Percentiles rank a stretch among this genome's conserved stretches.
Conservation (phyloP, 1,140 invertebrate genomes). For the Megalonaias nervosa region DNA sequence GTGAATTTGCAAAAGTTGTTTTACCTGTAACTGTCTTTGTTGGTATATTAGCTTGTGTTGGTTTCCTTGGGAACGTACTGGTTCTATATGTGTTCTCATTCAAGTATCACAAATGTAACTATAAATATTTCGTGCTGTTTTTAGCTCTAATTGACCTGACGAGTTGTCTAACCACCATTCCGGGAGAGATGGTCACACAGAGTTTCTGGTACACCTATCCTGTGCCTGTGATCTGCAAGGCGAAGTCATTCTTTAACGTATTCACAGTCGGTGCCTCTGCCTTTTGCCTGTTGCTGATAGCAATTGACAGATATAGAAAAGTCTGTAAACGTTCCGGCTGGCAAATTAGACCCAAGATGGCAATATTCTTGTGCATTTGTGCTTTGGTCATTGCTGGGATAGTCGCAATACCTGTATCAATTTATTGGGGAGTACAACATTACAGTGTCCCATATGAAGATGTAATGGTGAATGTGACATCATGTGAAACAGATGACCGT, state of each 20-base stretch:
- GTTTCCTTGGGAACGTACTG: slow-evolving; percentile 43
- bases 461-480: slow-evolving; percentile 19
- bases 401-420: too few species aligned
- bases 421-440: too few species aligned
- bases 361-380: background rate
- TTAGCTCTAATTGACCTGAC: slow-evolving; percentile 44
- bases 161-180: slow-evolving; percentile 46
- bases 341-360: slow-evolving; percentile 29
- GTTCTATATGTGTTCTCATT: slow-evolving; percentile 46
- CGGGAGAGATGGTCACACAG: slow-evolving; percentile 50
- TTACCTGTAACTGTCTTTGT: slow-evolving; percentile 37
- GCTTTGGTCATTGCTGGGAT: too few species aligned
- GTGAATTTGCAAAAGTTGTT: slow-evolving; percentile 21
- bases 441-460: background rate
- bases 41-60: slow-evolving; percentile 34
- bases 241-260: slow-evolving; percentile 40
- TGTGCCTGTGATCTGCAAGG: slow-evolving; percentile 38
- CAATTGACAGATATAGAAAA: slow-evolving; percentile 43
- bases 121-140: slow-evolving; percentile 44
- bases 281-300: slow-evolving; percentile 40
- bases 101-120: slow-evolving; percentile 37
- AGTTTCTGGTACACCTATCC: slow-evolving; percentile 49
- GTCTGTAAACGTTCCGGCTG: slow-evolving; percentile 40
- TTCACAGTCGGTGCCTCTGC: slow-evolving; percentile 46
- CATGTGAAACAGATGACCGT: slow-evolving; percentile 14